Conservation (phyloP, 1,140 invertebrate genomes). For the Drosophila seguyi region DNA sequence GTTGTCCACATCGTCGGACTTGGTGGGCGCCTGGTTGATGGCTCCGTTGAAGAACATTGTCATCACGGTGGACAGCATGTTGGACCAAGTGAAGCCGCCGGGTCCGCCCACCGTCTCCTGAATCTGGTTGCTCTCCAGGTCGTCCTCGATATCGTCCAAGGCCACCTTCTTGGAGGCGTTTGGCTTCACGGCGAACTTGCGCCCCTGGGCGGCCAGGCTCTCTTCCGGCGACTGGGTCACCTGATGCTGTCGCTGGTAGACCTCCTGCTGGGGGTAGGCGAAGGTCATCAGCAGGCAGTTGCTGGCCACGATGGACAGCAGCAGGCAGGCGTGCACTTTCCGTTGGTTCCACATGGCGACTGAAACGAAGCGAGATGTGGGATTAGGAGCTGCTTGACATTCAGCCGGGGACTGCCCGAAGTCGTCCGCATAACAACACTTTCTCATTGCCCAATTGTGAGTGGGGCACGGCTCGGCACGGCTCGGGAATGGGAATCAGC, state of each 20-base stretch:
- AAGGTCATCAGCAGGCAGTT: constrained; percentile 85
- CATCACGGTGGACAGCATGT: constrained; percentile 90
- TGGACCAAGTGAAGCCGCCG: constrained; percentile 93
- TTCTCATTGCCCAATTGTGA: constrained; percentile 50
- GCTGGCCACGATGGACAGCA: constrained; percentile 85
- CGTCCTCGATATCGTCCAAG: constrained; percentile 91
- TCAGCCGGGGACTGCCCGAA: constrained; percentile 14
- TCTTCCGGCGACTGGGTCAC: constrained; percentile 63
- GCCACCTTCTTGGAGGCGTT: constrained; percentile 95
- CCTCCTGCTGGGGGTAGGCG: constrained; percentile 85
- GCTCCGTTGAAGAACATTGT: constrained; percentile 93
- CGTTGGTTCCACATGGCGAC: constrained; percentile 85
- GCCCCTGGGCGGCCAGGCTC: constrained; percentile 73
- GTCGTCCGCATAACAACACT: constrained; percentile 62
- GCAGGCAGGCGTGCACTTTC: constrained; percentile 84
- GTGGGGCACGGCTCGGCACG: constrained; percentile 28
- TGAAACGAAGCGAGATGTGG: constrained; percentile 39
- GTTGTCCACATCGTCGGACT: constrained; percentile 91
- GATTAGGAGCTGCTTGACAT: constrained; percentile 36
- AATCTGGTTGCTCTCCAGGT: constrained; percentile 92
- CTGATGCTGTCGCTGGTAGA: constrained; percentile 69
- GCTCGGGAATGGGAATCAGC: constrained; percentile 44
- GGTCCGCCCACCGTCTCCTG: constrained; percentile 87
- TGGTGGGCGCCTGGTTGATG: constrained; percentile 89
- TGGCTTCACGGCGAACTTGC: constrained; percentile 93